phyloP scores from a whole-genome alignment of 2,797 vertebrate species.

The Anguilla anguilla region DNA sequence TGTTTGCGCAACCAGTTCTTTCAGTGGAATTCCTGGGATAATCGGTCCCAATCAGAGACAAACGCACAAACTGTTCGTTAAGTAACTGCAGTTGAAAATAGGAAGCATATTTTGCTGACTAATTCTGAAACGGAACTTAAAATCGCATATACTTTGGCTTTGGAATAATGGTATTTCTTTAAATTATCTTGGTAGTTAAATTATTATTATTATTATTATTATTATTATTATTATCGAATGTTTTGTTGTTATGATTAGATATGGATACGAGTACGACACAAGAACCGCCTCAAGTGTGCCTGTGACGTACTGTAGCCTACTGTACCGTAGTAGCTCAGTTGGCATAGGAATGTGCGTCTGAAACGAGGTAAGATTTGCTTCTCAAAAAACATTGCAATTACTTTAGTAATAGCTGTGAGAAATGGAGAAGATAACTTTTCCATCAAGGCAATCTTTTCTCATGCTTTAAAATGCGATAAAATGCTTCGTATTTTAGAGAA shows the following conservation, averaged over 20 bases:
- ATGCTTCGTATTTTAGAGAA: neutral
- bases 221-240: neutral
- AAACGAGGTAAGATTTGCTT: constrained; percentile 5
- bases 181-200: neutral
- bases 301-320: neutral
- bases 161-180: neutral
- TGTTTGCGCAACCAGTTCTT: neutral
- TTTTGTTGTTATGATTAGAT: neutral
- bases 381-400: neutral
- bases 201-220: neutral
- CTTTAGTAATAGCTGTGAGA: neutral
- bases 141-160: neutral
- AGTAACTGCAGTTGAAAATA: neutral
- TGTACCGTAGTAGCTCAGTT: neutral
- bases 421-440: neutral
- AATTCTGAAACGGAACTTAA: neutral
- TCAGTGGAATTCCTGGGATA: neutral
- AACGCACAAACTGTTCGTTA: neutral
- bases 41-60: neutral
- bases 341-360: neutral
- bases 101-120: neutral
- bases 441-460: neutral
- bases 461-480: neutral
- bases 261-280: neutral
- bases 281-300: constrained; percentile 5